Percentiles rank a stretch among this genome's conserved stretches.
Conservation (phyloP, 2,888 invertebrate genomes). For the Ichneumoninae sp. region DNA sequence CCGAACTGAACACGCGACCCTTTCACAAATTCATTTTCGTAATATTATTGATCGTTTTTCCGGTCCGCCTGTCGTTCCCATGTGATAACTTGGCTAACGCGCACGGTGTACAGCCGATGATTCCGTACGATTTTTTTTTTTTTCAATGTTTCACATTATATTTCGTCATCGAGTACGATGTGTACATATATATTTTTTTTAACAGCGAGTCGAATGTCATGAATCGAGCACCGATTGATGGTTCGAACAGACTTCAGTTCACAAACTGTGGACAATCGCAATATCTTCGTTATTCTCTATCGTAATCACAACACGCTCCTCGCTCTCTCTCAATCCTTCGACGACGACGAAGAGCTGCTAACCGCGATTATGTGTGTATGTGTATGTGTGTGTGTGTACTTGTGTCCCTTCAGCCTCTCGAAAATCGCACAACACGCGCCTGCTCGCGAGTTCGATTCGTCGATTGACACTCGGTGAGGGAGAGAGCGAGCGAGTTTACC, state of each 20-base stretch:
- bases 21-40: constrained; percentile 82
- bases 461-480: constrained; percentile 1
- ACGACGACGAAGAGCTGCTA: constrained; percentile 19
- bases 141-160: not conserved
- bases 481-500: not conserved
- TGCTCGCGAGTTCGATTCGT: constrained; percentile 32
- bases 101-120: constrained; percentile 20
- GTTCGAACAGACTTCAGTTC: not conserved
- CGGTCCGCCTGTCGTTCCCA: constrained; percentile 59
- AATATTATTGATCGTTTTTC: constrained; percentile 82
- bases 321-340: not conserved
- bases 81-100: constrained; percentile 58
- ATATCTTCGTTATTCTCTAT: not conserved
- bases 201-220: not conserved
- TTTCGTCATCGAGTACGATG: not conserved
- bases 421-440: constrained; percentile 23
- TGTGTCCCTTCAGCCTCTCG: not conserved
- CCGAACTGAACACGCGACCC: constrained; percentile 70
- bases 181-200: not conserved
- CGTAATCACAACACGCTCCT: constrained; percentile 52
- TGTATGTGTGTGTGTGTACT: not conserved
- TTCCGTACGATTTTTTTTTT: not conserved
- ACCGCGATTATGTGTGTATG: not conserved
- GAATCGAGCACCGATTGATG: not conserved
- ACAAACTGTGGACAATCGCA: not conserved